Evolutionary conservation across 2,888 invertebrate species (phyloP).

Genomic region (Phyllotreta cruciferae): DNA sequence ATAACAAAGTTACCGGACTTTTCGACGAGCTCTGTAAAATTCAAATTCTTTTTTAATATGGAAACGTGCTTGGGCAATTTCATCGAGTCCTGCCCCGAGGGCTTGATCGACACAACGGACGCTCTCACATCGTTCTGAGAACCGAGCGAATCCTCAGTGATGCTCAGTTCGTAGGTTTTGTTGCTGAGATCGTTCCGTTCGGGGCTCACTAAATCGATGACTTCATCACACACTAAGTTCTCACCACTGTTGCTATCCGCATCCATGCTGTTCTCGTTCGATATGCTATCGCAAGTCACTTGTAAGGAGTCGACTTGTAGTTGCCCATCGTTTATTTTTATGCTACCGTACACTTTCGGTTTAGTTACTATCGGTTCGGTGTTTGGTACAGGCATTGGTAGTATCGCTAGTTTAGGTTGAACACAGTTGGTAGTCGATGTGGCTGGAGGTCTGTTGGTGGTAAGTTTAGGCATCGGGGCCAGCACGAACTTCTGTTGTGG

Average conservation of each 20-base stretch:
- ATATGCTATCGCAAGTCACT: slow-evolving; percentile 62
- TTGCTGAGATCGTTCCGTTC: slow-evolving; percentile 48
- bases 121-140: slow-evolving; percentile 61
- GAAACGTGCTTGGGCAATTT: slow-evolving; percentile 60
- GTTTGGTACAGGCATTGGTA: slow-evolving; percentile 53
- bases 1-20: slow-evolving; percentile 43
- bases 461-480: slow-evolving; percentile 67
- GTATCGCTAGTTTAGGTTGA: slow-evolving; percentile 56
- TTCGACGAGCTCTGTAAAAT: slow-evolving; percentile 40
- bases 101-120: slow-evolving; percentile 35
- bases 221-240: slow-evolving; percentile 62
- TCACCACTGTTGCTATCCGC: slow-evolving; percentile 49
- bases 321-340: slow-evolving; percentile 68
- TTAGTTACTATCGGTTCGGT: slow-evolving; percentile 50
- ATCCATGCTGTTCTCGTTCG: slow-evolving; percentile 43
- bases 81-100: slow-evolving; percentile 48
- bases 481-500: slow-evolving; percentile 62
- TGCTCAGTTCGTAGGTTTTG: slow-evolving; percentile 56
- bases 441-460: slow-evolving; percentile 64
- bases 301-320: slow-evolving; percentile 39
- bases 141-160: slow-evolving; percentile 56
- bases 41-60: slow-evolving; percentile 55
- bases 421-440: slow-evolving; percentile 66
- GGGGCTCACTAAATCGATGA: slow-evolving; percentile 59
- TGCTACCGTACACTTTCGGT: slow-evolving; percentile 67